Conservation (phyloP, 1,140 invertebrate genomes). For the Hestina assimilis region DNA sequence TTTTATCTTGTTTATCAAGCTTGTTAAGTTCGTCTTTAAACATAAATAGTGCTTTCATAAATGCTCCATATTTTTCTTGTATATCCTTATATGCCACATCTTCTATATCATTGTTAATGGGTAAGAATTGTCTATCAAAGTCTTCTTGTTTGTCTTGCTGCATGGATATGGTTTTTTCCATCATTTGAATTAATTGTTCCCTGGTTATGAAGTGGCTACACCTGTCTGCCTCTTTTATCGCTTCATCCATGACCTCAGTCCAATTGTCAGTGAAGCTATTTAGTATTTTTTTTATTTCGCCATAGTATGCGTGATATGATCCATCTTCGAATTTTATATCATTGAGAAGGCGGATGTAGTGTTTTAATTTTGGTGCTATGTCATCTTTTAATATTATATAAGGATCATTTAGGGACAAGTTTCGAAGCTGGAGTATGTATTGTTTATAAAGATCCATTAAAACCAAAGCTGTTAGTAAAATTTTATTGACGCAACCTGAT, state of each 20-base stretch:
- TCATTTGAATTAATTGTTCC: conserved; percentile 32
- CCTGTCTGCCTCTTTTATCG: conserved; percentile 42
- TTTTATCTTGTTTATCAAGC: conserved; percentile 43
- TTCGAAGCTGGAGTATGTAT: conserved; percentile 38
- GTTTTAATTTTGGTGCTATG: conserved; percentile 34
- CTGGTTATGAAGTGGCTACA: conserved; percentile 28
- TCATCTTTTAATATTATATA: conserved; percentile 38
- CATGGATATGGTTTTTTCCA: conserved; percentile 38
- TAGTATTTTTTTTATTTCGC: conserved; percentile 45
- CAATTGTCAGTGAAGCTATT: conserved; percentile 45
- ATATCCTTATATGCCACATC: conserved; percentile 39
- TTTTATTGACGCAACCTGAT: too few species aligned
- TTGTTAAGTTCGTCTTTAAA: conserved; percentile 29
- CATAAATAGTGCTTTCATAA: conserved; percentile 27
- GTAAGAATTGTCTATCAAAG: conserved; percentile 42
- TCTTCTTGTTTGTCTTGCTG: conserved; percentile 37
- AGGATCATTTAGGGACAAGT: conserved; percentile 25
- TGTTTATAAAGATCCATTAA: conserved; percentile 47
- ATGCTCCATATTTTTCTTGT: conserved; percentile 20
- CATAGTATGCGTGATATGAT: conserved; percentile 45
- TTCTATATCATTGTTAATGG: conserved; percentile 31
- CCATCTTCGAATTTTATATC: conserved; percentile 38
- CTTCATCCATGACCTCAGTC: conserved; percentile 38
- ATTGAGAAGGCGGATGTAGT: conserved; percentile 36
- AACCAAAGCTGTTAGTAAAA: too few species aligned